Conservation (phyloP, 2,113 vertebrate genomes). For the Syrmaticus mikado region DNA sequence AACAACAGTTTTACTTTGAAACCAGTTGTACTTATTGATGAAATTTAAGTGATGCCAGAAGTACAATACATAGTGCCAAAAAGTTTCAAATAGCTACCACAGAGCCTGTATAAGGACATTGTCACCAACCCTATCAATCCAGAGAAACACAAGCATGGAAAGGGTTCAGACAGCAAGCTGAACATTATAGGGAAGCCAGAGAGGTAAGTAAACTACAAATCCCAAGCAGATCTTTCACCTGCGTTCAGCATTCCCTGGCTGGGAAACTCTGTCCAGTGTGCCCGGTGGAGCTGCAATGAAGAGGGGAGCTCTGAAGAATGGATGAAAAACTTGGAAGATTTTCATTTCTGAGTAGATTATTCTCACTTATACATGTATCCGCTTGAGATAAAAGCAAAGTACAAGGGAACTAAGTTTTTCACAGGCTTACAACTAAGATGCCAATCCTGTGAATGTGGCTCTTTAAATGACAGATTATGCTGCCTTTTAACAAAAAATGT, state of each 20-base stretch:
- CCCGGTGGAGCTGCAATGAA: neutral
- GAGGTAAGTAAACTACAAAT: neutral
- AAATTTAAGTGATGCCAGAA: neutral
- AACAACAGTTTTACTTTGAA: neutral
- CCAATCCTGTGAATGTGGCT: neutral
- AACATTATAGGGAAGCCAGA: conserved; percentile 15
- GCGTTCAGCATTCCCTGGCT: neutral
- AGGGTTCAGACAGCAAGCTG: neutral
- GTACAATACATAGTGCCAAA: neutral
- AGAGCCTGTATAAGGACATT: neutral
- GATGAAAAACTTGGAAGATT: neutral
- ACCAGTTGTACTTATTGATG: neutral
- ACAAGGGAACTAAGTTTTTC: neutral
- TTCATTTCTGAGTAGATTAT: neutral
- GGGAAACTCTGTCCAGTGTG: neutral
- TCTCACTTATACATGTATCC: neutral
- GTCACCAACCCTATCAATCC: neutral
- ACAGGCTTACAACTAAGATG: neutral
- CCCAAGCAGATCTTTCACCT: neutral
- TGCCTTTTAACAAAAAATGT: neutral
- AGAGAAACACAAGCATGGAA: neutral
- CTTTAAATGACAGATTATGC: neutral
- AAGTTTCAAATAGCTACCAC: neutral
- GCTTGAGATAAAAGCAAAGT: neutral
- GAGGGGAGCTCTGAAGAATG: neutral